Evolutionary conservation across 2,888 invertebrate species (phyloP), one percentile per base, ranked within the genome.

Genomic region (Emmelina monodactyla): DNA sequence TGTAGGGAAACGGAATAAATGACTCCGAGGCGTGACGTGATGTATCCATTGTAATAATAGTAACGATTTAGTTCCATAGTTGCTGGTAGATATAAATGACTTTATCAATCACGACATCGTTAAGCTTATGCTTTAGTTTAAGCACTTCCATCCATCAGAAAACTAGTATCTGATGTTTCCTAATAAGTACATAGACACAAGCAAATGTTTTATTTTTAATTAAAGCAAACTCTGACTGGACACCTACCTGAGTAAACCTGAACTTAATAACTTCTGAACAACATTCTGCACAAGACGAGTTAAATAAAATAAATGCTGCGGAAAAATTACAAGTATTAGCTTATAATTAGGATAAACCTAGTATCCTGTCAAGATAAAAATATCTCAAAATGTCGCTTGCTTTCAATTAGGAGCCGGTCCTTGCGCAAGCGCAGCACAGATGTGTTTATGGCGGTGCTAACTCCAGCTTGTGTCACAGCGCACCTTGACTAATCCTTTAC

Each of bases 401-500:
- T 10, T 25, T 25, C 9, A n/a, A 11, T 25, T 25, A n/a, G 33
- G 30, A 33, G 9, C 31, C 25, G 11, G 25, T 25, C n/a, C 25
- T 3, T 25, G 25, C 25, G 25, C 11, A n/a, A n/a, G n/a, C 11
- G 4, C 25, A 25, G 11, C n/a, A 25, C 25, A 25, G 25, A 25
- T 25, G 25, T 11, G 11, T 7, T 25, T 25, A 25, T 11, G 25
- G 4, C n/a, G n/a, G 25, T 25, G 25, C 25, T 25, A 25, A 42
- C 44, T 44, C 49, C 38, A 37, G 37, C 40, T 32, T 39, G 46
- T 45, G 49, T 55, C 47, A 52, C 46, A 37, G 42, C 70, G 64
- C 55, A 50, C 46, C 50, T 53, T 49, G 41, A 51, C 55, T 60
- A 68, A 68, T 66, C 62, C 59, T 25, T 25, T 25, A 9, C 25